These are phyloP conservation scores for Euphydryas editha DNA, from an alignment of 2,888 invertebrate genomes.

Conservation along the genomic window DNA sequence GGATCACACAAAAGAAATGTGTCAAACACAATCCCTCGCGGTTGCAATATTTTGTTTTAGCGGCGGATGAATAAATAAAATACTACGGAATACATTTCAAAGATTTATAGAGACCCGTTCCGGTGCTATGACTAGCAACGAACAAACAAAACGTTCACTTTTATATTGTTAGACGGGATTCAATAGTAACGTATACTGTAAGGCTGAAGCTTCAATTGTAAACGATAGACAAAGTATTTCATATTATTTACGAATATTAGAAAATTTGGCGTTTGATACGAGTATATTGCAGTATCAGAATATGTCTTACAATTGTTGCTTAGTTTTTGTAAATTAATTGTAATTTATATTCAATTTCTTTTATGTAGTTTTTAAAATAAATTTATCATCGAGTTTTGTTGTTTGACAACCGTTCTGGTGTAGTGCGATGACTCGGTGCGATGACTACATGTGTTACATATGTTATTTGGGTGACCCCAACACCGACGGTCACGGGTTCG, in stretches of 20 bases:
- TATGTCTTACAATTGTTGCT: too few species aligned
- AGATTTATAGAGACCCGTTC: slow-evolving; percentile 42
- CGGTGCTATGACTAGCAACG: slow-evolving; percentile 32
- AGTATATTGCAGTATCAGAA: too few species aligned
- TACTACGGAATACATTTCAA: slow-evolving; percentile 38
- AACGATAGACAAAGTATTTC: background rate
- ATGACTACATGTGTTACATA: too few species aligned
- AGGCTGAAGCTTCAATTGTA: slow-evolving; percentile 9
- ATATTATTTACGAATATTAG: background rate
- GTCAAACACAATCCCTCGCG: slow-evolving; percentile 27
- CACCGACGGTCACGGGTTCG: too few species aligned
- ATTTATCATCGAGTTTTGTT: too few species aligned
- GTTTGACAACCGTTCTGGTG: too few species aligned
- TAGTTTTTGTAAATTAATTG: too few species aligned
- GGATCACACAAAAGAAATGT: slow-evolving; percentile 35
- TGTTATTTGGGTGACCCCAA: too few species aligned
- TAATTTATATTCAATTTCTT: too few species aligned
- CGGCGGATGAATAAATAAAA: slow-evolving; percentile 35
- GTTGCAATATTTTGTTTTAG: slow-evolving; percentile 19
- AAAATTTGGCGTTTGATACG: too few species aligned
- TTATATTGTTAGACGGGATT: slow-evolving; percentile 36
- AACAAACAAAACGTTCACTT: slow-evolving; percentile 40
- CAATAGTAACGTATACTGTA: slow-evolving; percentile 30
- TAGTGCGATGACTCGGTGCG: too few species aligned
- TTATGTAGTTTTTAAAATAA: too few species aligned